Percentiles rank a stretch among this genome's conserved stretches.
phyloP scores from a whole-genome alignment of 2,113 vertebrate species.

The Centropus bengalensis region DNA sequence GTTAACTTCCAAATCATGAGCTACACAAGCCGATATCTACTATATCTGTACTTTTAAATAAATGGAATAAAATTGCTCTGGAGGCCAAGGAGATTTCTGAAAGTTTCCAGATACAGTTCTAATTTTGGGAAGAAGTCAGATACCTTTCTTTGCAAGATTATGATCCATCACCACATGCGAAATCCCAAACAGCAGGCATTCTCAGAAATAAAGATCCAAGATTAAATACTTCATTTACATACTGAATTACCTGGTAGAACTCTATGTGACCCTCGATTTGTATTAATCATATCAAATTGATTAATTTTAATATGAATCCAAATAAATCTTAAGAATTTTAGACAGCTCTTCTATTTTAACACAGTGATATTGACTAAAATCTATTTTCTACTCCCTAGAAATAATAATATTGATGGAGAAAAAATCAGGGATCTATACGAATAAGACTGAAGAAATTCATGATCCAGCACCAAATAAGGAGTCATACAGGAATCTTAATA shows the following conservation, averaged over 20 bases:
- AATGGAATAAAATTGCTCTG: background rate
- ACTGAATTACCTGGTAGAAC: constrained; percentile 1
- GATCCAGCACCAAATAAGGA: background rate
- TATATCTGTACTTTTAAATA: background rate
- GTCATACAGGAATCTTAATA: background rate
- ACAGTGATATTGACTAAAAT: background rate
- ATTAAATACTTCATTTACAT: constrained; percentile 6
- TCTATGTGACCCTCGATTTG: background rate
- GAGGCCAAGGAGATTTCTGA: background rate
- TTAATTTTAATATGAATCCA: background rate
- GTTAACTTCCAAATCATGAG: background rate
- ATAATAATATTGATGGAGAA: background rate
- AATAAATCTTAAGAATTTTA: background rate
- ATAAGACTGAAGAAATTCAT: background rate
- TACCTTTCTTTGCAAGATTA: background rate
- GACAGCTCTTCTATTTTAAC: background rate
- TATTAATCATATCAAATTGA: background rate
- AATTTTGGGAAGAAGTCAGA: background rate
- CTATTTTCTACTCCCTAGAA: background rate
- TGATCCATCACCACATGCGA: background rate
- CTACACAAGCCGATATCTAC: background rate
- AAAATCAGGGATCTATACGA: background rate
- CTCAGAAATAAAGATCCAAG: background rate
- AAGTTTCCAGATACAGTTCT: background rate
- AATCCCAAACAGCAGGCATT: background rate